Evolutionary conservation across 30 jellyfish, hydroid and myxozoan genomes (phyloP).

Genomic region (Aurelia sp.): DNA sequence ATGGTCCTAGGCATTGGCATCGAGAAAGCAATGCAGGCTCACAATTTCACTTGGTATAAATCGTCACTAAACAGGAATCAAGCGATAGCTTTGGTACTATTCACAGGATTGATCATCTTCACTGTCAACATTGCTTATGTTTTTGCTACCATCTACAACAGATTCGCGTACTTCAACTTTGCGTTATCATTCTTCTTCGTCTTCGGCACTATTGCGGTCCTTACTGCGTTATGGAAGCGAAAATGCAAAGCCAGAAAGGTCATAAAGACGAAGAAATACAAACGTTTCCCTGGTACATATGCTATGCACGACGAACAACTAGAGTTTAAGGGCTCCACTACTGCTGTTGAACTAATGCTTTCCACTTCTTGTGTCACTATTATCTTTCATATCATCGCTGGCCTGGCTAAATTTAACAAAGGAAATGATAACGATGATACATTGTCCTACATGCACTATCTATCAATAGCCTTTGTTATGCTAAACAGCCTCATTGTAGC

Average conservation of each 20-base stretch:
- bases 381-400: neutral
- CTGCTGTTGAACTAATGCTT: neutral
- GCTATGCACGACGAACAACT: neutral
- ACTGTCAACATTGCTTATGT: neutral
- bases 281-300: neutral
- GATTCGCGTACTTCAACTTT: neutral
- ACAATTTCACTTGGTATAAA: constrained; percentile 28
- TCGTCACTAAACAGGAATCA: constrained; percentile 31
- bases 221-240: neutral
- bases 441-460: too few relatives aligned
- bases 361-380: neutral
- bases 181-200: constrained; percentile 1
- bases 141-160: constrained; percentile 25
- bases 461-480: neutral
- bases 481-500: neutral
- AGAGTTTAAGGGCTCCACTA: neutral
- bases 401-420: neutral
- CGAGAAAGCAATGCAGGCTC: constrained; percentile 4
- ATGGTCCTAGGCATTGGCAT: constrained; percentile 40
- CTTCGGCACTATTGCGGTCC: neutral
- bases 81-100: neutral
- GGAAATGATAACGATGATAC: too few relatives aligned
- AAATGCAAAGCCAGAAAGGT: neutral
- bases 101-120: neutral
- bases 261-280: neutral